Evolutionary conservation across 2,888 invertebrate genomes (phyloP), one percentile per base, ranked within the genome.

Genomic region (Eueremaeus valkanovi): DNA sequence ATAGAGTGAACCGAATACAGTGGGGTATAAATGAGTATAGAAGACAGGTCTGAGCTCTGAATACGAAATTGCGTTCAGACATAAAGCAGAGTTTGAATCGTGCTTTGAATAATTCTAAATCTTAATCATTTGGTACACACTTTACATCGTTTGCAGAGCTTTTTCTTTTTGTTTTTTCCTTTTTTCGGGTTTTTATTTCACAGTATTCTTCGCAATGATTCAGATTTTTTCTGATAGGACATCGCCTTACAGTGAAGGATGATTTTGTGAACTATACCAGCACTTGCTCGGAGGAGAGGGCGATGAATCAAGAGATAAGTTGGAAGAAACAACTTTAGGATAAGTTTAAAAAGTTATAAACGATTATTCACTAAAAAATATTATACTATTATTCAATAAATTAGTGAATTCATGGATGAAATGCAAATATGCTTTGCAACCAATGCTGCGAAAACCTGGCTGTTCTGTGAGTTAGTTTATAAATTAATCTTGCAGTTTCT

Each of bases 131-230:
- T 24, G 9, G 24, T 55, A 24, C 45, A 9, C 45, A n/a, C n/a
- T 13, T 45, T 3, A 45, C 9, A 16, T 13, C 16, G 18, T 45
- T 55, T 5, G 3, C 24, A 55, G 6, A 31, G 31, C 3, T 63
- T 29, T 58, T 58, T 21, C 1, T 29, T 31, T 31, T 33, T 11
- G 63, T 63, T 31, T 63, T 33, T 33, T 29, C 16, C n/a, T n/a
- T 29, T 72, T 40, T 55, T 75, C n/a, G 74, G 27, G 40, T 58
- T 73, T 51, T 55, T 27, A 29, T 73, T 33, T 55, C 51, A 36
- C 21, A 36, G 18, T 51, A 51, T 73, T 51, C 45, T 36, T 55
- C 21, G 31, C 72, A 27, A 45, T 45, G 29, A 72, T 72, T 49
- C 45, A 24, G 29, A 72, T 49, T 45, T 16, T 40, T 33, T 27